phyloP scores from a whole-genome alignment of 2,797 vertebrate genomes.

The Sorex maritimensis region DNA sequence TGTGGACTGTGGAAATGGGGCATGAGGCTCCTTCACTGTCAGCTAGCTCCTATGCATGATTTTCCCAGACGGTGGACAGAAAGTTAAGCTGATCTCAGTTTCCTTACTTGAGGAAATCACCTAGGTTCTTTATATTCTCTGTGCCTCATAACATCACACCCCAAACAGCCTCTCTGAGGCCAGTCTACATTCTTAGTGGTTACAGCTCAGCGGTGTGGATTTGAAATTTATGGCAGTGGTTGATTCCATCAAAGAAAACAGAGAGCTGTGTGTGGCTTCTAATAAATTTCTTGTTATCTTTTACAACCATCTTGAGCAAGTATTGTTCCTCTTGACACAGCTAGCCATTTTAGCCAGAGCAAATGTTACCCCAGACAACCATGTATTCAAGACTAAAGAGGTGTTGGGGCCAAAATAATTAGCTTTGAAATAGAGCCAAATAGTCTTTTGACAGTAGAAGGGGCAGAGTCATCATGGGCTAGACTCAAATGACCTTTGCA shows the following conservation, averaged over 20 bases:
- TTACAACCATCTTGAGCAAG: constrained; percentile 87
- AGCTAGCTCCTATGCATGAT: neutral
- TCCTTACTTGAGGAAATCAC: constrained; percentile 43
- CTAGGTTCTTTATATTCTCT: constrained; percentile 11
- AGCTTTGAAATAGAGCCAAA: constrained; percentile 48
- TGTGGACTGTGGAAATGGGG: rapidly evolving
- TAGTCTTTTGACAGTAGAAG: neutral
- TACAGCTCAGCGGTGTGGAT: neutral
- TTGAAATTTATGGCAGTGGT: constrained; percentile 71
- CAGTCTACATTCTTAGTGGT: constrained; percentile 42
- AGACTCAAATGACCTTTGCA: constrained; percentile 17
- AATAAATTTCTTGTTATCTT: constrained; percentile 90
- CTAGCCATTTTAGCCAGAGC: constrained; percentile 57
- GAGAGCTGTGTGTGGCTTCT: constrained; percentile 78
- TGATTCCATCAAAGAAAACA: constrained; percentile 70
- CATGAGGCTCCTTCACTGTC: neutral
- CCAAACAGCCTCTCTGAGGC: constrained; percentile 4
- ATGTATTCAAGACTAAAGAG: constrained; percentile 58
- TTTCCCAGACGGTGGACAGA: neutral
- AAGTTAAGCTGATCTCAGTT: neutral
- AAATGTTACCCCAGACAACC: constrained; percentile 70
- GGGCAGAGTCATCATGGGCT: neutral
- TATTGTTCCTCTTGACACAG: constrained; percentile 79
- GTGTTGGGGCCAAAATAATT: constrained; percentile 67
- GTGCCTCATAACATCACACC: neutral